phyloP scores from a whole-genome alignment of 2,797 vertebrate species.

The Sarcophilus harrisii region DNA sequence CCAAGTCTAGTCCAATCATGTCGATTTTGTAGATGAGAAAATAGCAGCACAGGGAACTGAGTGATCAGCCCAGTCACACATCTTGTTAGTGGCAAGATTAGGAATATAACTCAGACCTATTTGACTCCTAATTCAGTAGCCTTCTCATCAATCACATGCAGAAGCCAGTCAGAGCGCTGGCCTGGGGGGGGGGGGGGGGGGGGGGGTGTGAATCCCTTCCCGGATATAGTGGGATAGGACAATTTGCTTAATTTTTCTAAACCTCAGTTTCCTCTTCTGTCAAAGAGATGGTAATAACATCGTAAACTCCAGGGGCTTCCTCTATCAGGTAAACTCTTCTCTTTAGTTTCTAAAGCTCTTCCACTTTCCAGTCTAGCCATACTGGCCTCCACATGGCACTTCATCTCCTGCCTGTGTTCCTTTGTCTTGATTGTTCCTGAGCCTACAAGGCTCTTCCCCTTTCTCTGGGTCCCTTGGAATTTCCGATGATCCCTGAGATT shows the following conservation, averaged over 20 bases:
- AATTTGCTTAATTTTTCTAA: not conserved
- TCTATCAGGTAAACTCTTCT: not conserved
- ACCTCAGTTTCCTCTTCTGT: not conserved
- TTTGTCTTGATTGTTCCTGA: not conserved
- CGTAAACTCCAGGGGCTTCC: not conserved
- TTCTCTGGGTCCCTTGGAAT: not conserved
- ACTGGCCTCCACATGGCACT: not conserved
- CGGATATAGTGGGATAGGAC: not conserved
- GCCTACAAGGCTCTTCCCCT: no score
- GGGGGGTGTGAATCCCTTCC: not conserved
- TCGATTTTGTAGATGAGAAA: conserved; percentile 12
- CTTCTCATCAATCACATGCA: conserved; percentile 5
- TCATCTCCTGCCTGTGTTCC: not conserved
- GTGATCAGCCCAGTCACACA: conserved; percentile 16
- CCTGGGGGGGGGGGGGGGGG: no score
- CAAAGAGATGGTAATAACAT: not conserved
- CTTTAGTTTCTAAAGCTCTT: not conserved
- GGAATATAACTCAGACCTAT: not conserved
- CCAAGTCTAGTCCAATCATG: not conserved
- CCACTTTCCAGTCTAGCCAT: not conserved
- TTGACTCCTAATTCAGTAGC: not conserved
- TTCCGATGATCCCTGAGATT: not conserved
- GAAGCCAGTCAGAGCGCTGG: not conserved
- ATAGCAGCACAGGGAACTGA: conserved; percentile 27
- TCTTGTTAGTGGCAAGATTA: conserved; percentile 24